Evolutionary conservation across 2,113 vertebrate species (phyloP).

Genomic region (Gyps fulvus): DNA sequence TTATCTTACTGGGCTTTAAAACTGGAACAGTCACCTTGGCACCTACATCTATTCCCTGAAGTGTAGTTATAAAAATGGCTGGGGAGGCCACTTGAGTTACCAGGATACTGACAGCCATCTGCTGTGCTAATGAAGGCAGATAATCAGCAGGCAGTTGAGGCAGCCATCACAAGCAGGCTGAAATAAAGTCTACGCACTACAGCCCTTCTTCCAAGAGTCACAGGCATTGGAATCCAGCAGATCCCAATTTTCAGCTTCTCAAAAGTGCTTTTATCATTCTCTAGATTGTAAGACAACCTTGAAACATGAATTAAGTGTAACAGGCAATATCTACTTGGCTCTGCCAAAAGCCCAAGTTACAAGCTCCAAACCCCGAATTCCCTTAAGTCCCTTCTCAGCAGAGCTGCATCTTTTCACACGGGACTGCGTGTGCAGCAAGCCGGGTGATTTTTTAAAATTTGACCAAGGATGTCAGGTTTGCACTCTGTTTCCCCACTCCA

Average conservation of each 20-base stretch:
- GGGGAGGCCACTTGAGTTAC: background rate
- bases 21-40: constrained; percentile 55
- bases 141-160: background rate
- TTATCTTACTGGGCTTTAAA: constrained; percentile 56
- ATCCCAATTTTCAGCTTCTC: background rate
- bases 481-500: background rate
- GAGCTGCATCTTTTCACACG: background rate
- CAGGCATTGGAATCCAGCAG: background rate
- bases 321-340: background rate
- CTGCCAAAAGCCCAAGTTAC: background rate
- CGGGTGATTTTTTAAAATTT: accelerated
- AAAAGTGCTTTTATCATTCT: background rate
- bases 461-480: background rate
- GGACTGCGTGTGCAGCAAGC: background rate
- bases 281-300: background rate
- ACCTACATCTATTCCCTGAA: background rate
- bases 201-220: background rate
- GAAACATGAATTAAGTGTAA: background rate
- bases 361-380: background rate
- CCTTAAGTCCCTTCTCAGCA: background rate
- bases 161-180: background rate
- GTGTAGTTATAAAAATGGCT: constrained; percentile 31
- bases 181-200: background rate
- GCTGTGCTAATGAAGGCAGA: background rate
- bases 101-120: constrained; percentile 1